Base-by-base conservation (phyloP, 2,113 vertebrate species). In the Climacteris rufus region DNA sequence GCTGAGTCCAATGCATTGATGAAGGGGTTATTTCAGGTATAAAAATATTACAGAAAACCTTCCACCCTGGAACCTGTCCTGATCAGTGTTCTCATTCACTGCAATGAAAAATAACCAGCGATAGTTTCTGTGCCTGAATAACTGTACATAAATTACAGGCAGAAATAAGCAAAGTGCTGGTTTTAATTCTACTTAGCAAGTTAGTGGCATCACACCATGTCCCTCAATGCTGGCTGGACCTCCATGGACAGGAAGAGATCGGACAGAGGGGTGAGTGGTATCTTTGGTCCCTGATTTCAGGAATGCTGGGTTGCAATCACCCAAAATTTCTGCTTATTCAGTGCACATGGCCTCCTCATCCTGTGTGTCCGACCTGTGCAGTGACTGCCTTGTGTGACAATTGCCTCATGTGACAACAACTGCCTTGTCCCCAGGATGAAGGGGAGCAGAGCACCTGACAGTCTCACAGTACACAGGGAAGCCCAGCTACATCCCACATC, bases 241-340 rank as follows among this genome's bases (percentile, higher is more conserved):
- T 50, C 54, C 24, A 33, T 0, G 0, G 40, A 31, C 3, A 4
- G 0, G 15, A 2, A 2, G 33, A 60, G 35, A 13, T 22, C 1
- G 7, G 39, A 49, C 13, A 69, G 49, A 31, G 11, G 22, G 3
- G 16, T 40, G 23, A 52, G 6, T 0, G 0, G 6, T 3, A 15
- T 1, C 33, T 52, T 9, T 25, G 33, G 7, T 4, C 54, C 30
- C 53, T 25, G 54, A 39, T 47, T 52, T 72, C 3, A 17, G 63
- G 44, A 76, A 54, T 5, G 4, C 2, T 28, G 27, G 14, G 10
- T 9, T 40, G 23, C 31, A 68, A 57, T 7, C 60, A n/a, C 54
- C 24, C 74, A 0, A 40, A 33, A 78, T 57, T 52, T 30, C 78
- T 24, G 44, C 22, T 52, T 28, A 19, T 0, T 3, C 44, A 61